Evolutionary conservation across 1,140 invertebrate species (phyloP), one percentile per base, ranked within the genome.

Genomic region (Muscidifurax raptorellus): DNA sequence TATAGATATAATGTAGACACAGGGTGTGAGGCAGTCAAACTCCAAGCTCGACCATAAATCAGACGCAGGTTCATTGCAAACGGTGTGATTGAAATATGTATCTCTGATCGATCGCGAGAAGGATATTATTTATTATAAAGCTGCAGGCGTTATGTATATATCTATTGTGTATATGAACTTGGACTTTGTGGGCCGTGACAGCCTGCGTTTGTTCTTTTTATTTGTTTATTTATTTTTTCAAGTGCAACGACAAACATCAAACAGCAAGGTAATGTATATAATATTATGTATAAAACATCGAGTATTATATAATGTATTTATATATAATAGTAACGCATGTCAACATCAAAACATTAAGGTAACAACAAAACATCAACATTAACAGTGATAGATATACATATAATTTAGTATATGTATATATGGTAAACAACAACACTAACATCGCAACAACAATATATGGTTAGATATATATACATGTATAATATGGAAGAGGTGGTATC

Each of bases 191-290:
- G 22, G 12, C 75, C 82, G 22, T 47, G 66, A 84, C 78, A 84
- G n/a, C 69, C 77, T 80, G 83, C 52, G 25, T 75, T 69, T 80
- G 5, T 87, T 85, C 81, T 83, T 89, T 47, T 10, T n/a, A 10
- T 75, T 47, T 80, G 15, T 85, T 86, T 75, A 82, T 89, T 88
- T 88, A n/a, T n/a, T n/a, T n/a, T n/a, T n/a, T n/a, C n/a, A n/a
- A 90, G 91, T 93, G 92, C 92, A 93, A 93, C 91, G 90, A 92
- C 90, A 92, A 93, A 93, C 92, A 93, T 91, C 91, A 92, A 92
- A 92, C 91, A 93, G 90, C 91, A 93, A 92, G 89, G 88, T 92
- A 91, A 92, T 90, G 90, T 67, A 92, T 59, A 22, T 47, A 18
- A 59, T 59, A 59, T 89, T n/a, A 59, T 59, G n/a, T 59, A 59